A percentile compares a stretch with the other conserved stretches of the same genome.
Conservation (phyloP, 2,797 vertebrate species). For the Karalla daura region DNA sequence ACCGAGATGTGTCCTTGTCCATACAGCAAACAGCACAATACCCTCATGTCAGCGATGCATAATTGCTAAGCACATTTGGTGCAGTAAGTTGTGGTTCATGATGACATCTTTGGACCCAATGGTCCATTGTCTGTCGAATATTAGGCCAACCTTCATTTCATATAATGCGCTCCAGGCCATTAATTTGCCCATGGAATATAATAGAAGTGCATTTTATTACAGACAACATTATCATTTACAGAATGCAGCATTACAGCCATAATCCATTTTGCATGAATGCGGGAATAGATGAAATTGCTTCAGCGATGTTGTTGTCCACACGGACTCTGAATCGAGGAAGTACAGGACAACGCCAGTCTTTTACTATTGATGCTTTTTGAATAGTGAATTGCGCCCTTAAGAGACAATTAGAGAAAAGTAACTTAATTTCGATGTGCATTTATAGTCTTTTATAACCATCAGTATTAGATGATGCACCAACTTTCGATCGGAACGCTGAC, state of each 20-base stretch:
- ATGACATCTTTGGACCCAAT: conserved; percentile 61
- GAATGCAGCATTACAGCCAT: conserved; percentile 49
- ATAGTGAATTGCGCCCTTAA: conserved; percentile 23
- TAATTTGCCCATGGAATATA: conserved; percentile 59
- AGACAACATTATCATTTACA: conserved; percentile 60
- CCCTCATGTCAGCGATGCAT: conserved; percentile 53
- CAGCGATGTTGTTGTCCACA: conserved; percentile 33
- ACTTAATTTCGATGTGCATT: conserved; percentile 19
- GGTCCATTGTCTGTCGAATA: conserved; percentile 58
- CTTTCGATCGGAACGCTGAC: not conserved
- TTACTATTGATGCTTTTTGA: conserved; percentile 20
- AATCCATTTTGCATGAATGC: conserved; percentile 51
- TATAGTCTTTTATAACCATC: conserved; percentile 5
- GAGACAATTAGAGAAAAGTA: conserved; percentile 30
- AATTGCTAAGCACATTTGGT: conserved; percentile 68
- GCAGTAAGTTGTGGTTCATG: conserved; percentile 56
- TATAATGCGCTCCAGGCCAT: conserved; percentile 57
- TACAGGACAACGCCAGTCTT: conserved; percentile 23
- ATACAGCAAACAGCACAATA: conserved; percentile 58
- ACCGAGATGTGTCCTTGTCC: conserved; percentile 67
- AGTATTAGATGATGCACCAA: not conserved
- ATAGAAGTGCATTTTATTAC: conserved; percentile 63
- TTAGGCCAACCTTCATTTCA: conserved; percentile 60
- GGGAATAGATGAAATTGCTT: conserved; percentile 48
- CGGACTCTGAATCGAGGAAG: conserved; percentile 34